Conservation (phyloP, 2,888 invertebrate genomes). For the Yponomeuta plumbellus region DNA sequence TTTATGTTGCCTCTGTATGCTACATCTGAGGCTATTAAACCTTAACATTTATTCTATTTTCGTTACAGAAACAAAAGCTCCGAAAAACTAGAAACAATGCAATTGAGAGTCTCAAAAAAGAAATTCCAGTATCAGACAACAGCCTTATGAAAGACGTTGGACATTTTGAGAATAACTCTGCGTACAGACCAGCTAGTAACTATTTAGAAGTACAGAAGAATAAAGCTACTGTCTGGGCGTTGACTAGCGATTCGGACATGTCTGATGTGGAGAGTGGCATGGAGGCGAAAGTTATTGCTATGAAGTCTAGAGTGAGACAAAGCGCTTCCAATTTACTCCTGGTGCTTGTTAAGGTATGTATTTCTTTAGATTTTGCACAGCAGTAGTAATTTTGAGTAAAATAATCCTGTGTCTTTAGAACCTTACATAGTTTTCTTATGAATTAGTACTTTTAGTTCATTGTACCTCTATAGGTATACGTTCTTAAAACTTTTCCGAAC, state of each 20-base stretch:
- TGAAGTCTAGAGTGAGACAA: slow-evolving; percentile 80
- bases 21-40: too few relatives aligned
- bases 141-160: slow-evolving; percentile 63
- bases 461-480: too few relatives aligned
- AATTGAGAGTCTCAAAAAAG: slow-evolving; percentile 63
- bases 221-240: slow-evolving; percentile 44
- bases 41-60: slow-evolving; percentile 7
- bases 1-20: background rate
- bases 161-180: slow-evolving; percentile 54
- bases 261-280: slow-evolving; percentile 78
- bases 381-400: too few relatives aligned
- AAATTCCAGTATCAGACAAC: slow-evolving; percentile 61
- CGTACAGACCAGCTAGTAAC: slow-evolving; percentile 56
- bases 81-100: slow-evolving; percentile 67
- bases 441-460: too few relatives aligned
- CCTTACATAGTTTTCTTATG: too few relatives aligned
- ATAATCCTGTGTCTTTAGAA: too few relatives aligned
- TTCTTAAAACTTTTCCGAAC: too few relatives aligned
- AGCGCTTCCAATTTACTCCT: slow-evolving; percentile 79
- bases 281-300: slow-evolving; percentile 63
- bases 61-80: slow-evolving; percentile 64
- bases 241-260: slow-evolving; percentile 82
- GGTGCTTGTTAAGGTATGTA: slow-evolving; percentile 72
- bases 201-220: slow-evolving; percentile 50
- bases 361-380: background rate